These are phyloP conservation scores for Sphinx pinastri DNA, from an alignment of 2,888 invertebrate species.

Conservation along the genomic window DNA sequence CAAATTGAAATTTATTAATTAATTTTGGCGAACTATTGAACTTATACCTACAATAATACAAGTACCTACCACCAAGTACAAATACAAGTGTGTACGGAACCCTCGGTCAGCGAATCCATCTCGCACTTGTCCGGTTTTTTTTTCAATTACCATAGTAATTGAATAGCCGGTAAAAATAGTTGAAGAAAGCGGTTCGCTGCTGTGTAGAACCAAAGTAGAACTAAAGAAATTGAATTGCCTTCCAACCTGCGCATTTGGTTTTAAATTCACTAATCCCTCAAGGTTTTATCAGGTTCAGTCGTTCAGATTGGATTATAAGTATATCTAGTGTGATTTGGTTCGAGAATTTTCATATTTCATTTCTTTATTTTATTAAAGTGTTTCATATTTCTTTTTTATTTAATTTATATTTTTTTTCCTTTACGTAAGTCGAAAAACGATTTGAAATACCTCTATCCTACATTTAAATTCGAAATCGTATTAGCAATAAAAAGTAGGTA, in stretches of 20 bases:
- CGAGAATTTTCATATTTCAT: not conserved
- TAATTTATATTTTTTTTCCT: too few species aligned
- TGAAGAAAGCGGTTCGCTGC: not conserved
- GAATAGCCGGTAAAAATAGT: slow-evolving; percentile 9
- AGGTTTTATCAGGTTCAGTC: not conserved
- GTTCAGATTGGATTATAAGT: not conserved
- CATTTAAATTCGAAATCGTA: not conserved
- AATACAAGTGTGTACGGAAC: too few species aligned
- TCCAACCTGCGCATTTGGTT: not conserved
- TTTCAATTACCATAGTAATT: slow-evolving; percentile 15
- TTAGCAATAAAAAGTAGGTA: not conserved
- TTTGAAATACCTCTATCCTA: too few species aligned
- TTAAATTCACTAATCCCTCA: not conserved
- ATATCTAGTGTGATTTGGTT: not conserved
- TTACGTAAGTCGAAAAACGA: too few species aligned
- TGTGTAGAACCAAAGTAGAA: slow-evolving; percentile 2
- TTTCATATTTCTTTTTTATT: too few species aligned
- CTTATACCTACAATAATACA: too few species aligned
- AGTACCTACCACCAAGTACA: too few species aligned
- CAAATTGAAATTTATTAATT: too few species aligned
- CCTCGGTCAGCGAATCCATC: too few species aligned
- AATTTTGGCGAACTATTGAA: too few species aligned
- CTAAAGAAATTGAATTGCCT: slow-evolving; percentile 2
- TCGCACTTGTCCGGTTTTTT: not conserved
- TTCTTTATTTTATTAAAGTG: too few species aligned